phyloP scores from a whole-genome alignment of 2,888 invertebrate genomes.

The Chromoteleia sp. region DNA sequence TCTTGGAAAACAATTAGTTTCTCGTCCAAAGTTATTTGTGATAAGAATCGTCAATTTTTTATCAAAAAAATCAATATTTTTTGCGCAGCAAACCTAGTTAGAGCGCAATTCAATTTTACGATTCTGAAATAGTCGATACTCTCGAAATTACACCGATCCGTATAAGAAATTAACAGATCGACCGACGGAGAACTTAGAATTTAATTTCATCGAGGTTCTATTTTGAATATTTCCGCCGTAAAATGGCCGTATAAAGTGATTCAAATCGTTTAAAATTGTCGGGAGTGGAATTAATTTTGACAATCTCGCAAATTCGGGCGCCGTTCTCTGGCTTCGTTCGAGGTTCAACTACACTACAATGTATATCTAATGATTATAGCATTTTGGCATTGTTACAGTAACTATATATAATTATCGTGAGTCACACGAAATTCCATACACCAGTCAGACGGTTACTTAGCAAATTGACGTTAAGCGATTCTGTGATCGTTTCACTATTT shows the following conservation, averaged over 20 bases:
- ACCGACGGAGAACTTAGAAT: not conserved
- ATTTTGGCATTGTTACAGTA: constrained; percentile 53
- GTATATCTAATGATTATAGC: constrained; percentile 54
- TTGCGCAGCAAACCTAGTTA: not conserved
- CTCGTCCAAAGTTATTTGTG: too few species aligned
- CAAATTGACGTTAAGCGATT: constrained; percentile 20
- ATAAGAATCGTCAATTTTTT: not conserved
- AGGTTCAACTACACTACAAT: constrained; percentile 37
- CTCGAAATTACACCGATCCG: not conserved
- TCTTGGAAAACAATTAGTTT: too few species aligned
- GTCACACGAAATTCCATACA: constrained; percentile 29
- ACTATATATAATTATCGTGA: constrained; percentile 56
- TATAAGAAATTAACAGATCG: constrained; percentile 11
- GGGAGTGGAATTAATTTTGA: constrained; percentile 35
- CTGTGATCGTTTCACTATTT: not conserved
- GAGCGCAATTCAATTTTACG: constrained; percentile 12
- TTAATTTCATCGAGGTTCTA: constrained; percentile 37
- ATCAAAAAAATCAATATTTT: not conserved
- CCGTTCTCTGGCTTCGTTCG: constrained; percentile 44
- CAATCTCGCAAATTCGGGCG: constrained; percentile 36
- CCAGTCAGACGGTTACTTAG: constrained; percentile 1
- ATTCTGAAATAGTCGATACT: not conserved
- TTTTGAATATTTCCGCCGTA: constrained; percentile 25
- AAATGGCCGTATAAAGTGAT: constrained; percentile 19
- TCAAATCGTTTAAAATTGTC: constrained; percentile 44